Conservation (phyloP, 2,113 vertebrate species). For the Pseudopipra pipra region DNA sequence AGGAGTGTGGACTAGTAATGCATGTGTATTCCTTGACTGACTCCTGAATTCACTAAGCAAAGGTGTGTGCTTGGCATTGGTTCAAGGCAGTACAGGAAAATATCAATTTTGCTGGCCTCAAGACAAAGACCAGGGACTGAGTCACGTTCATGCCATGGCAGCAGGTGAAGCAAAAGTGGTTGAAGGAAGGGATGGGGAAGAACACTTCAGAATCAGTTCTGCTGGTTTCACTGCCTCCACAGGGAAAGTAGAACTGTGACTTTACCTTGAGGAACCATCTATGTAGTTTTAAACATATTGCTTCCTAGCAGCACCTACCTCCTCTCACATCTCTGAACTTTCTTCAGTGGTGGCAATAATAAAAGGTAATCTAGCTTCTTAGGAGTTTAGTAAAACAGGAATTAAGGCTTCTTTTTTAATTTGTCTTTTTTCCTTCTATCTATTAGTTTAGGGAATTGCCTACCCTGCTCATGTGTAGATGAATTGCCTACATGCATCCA, state of each 20-base stretch:
- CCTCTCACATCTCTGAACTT: neutral
- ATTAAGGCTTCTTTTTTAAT: neutral
- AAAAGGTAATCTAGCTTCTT: neutral
- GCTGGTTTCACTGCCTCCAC: neutral
- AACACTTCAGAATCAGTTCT: neutral
- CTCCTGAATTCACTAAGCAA: neutral
- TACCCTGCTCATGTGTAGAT: neutral
- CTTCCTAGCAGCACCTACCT: accelerated
- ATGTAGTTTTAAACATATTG: neutral
- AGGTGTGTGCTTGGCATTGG: neutral
- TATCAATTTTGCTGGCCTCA: neutral
- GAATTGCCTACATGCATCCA: neutral
- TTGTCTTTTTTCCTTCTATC: neutral
- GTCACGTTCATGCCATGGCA: neutral
- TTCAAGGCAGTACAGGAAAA: neutral
- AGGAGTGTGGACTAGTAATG: neutral
- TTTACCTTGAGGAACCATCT: neutral
- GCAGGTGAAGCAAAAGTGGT: neutral
- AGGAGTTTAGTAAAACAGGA: neutral
- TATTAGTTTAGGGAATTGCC: neutral
- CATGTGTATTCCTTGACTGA: neutral
- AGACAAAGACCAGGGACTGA: neutral
- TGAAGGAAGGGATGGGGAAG: neutral
- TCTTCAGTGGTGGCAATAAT: neutral
- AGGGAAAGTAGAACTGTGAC: neutral